phyloP scores from a whole-genome alignment of 2,113 vertebrate genomes.

The Tonatia bakeri region DNA sequence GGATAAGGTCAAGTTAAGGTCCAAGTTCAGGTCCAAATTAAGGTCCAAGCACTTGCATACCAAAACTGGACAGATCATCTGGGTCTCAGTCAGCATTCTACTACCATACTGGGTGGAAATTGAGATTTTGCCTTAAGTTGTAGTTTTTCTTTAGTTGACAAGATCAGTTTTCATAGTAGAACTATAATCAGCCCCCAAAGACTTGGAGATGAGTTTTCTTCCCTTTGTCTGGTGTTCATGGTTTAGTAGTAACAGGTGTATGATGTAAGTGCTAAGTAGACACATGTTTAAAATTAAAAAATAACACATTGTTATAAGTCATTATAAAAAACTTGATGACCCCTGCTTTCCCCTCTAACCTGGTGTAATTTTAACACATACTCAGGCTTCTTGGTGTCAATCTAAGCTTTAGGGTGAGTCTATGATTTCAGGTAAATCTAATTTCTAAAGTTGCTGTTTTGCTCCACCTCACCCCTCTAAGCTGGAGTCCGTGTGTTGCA shows the following conservation, averaged over 20 bases:
- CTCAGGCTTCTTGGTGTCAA: not conserved
- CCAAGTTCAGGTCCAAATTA: too few relatives aligned
- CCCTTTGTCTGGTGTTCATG: not conserved
- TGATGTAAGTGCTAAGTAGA: not conserved
- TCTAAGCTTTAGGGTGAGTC: not conserved
- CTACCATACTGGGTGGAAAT: not conserved
- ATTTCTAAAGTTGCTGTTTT: too few relatives aligned
- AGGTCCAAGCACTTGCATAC: not conserved
- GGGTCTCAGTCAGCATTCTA: not conserved
- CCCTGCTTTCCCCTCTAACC: not conserved
- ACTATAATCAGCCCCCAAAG: not conserved
- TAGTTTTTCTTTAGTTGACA: not conserved
- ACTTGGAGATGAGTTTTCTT: not conserved
- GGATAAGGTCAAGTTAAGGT: too few relatives aligned
- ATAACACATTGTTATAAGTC: not conserved
- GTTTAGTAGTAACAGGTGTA: not conserved
- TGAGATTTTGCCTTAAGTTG: not conserved
- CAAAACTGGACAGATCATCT: not conserved
- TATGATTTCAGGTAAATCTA: not conserved
- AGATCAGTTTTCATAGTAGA: not conserved
- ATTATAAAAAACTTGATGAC: not conserved
- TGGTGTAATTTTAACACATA: not conserved
- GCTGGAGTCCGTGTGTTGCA: not conserved
- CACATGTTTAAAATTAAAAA: not conserved
- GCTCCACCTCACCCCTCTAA: not conserved